Base-by-base conservation (phyloP, 2,888 invertebrate genomes). In the Cerastoderma edule region DNA sequence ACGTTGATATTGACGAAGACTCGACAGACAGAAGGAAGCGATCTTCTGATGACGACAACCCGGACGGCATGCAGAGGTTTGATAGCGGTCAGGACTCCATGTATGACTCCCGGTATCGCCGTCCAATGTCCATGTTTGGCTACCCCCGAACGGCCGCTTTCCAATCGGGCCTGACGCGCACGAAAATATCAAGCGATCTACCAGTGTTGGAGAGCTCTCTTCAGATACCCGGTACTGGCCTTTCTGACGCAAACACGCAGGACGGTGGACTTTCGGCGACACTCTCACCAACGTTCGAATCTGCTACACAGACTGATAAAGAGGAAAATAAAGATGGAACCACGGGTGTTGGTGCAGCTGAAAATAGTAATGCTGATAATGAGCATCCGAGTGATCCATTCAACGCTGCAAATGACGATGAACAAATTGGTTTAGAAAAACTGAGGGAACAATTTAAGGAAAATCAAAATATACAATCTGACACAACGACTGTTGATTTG, bases 191-290 rank as follows among this genome's bases (percentile, higher is more conserved):
- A 2, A 75, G 76, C 22, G 68, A 71, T 13, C 64, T 78, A 16
- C 56, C 72, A 5, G 78, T 67, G 27, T 35, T 81, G 13, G 73
- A 73, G 0, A 64, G 70, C 24, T 28, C 75, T 16, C 73, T 66
- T 2, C 75, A 75, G 39, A 67, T 78, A 28, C 72, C 81, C 5
- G 81, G 78, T 2, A 69, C 71, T 0, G 78, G 78, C 1, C 33
- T 67, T 19, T 53, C 67, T 3, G 81, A 73, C 3, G 46, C 72
- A 13, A 78, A 81, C 50, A 54, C 74, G 8, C 75, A 81, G 44
- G 46, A 27, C 39, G 75, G 81, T n/a, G 75, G 78, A 16, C 48
- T 76, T 0, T 60, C 65, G 8, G 72, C 75, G 10, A 72, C 70
- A 30, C 6, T 67, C 44, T 24, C 60, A n/a, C 67, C 78, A 6